Conservation (phyloP, 2,113 vertebrate genomes). For the Seriola quinqueradiata region DNA sequence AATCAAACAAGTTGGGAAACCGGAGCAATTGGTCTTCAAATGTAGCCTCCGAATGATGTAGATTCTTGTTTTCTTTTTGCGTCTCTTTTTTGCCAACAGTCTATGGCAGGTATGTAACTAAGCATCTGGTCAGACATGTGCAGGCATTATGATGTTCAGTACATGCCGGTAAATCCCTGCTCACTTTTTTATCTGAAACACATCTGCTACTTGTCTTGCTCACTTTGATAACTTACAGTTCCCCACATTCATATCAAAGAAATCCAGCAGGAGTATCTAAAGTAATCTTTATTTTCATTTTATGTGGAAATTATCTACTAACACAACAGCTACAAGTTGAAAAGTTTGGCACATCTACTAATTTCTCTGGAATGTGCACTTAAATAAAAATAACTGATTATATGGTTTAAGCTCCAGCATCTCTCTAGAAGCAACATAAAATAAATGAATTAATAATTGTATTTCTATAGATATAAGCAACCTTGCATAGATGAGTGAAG, state of each 20-base stretch:
- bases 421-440: neutral
- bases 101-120: conserved; percentile 8
- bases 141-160: neutral
- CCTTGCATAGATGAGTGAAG: neutral
- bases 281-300: neutral
- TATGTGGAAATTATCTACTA: neutral
- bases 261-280: neutral
- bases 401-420: neutral
- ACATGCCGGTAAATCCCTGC: conserved; percentile 7
- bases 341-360: neutral
- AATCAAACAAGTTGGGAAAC: neutral
- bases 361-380: no score
- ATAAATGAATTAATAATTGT: neutral
- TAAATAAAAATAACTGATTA: no score
- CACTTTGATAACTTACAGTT: neutral
- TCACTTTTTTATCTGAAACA: conserved; percentile 33
- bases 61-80: neutral
- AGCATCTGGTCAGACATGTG: conserved; percentile 37
- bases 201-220: conserved; percentile 20
- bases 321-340: neutral
- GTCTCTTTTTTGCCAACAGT: neutral
- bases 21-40: no score
- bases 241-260: neutral
- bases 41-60: no score
- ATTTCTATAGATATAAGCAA: neutral